Evolutionary conservation across 2,888 invertebrate genomes (phyloP), one percentile per base, ranked within the genome.

Genomic region (Idaea straminata): DNA sequence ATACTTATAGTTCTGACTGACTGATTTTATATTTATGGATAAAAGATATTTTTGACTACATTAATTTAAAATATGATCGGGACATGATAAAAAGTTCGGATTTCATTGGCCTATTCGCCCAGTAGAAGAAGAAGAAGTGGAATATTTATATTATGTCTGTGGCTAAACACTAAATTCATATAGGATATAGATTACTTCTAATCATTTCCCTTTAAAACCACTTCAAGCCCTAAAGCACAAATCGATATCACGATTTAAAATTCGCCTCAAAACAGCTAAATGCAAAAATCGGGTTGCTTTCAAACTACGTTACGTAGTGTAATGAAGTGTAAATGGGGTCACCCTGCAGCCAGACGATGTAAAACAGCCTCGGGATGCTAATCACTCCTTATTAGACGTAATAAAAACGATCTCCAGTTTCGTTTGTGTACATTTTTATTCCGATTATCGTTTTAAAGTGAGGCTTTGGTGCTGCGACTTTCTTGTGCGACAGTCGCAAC

Each of bases 331-430:
- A 25, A 59, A 59, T 34, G 59, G 34, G 59, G 59, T 25, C 59
- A 34, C 25, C 25, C 59, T 13, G 59, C 25, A 59, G 10, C 47
- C 47, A 47, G 47, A 47, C 47, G 47, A 47, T 47, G 47, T 47
- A 47, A 47, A 47, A 47, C 67, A 68, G 73, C 72, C 69, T 70
- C 68, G 66, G 74, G 76, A 79, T 80, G 81, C 79, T 82, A 84
- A 85, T 81, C 80, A 82, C 72, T 79, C 77, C 80, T 82, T 83
- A 83, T 84, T 80, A 83, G 63, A 79, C 74, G 69, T 69, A 70
- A 72, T 74, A 69, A 73, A 25, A 69, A 64, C 67, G 70, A 68
- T 68, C 68, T 70, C 71, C 73, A 62, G 72, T 72, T 74, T 78
- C 74, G 69, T 74, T 74, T 74, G 73, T 77, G 74, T 71, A 69